A percentile compares a stretch with the other conserved stretches of the same genome.
phyloP scores from a whole-genome alignment of 2,888 invertebrate genomes.

The Drosophila anomelani region DNA sequence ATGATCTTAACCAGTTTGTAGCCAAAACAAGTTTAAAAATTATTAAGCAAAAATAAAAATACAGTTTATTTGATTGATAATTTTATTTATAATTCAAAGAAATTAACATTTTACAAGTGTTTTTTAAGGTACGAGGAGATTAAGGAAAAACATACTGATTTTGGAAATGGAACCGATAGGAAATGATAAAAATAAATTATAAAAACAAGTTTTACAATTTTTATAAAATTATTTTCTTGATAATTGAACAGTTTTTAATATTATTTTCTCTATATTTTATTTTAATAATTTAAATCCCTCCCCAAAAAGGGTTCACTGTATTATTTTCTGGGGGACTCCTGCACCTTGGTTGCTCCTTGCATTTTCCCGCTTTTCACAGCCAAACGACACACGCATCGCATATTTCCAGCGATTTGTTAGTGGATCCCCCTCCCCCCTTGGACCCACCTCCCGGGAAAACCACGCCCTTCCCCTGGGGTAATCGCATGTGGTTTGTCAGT shows the following conservation, averaged over 20 bases:
- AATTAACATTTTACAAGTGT: not conserved
- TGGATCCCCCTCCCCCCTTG: not conserved
- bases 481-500: constrained; percentile 76
- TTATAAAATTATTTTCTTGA: too few relatives aligned
- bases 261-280: too few relatives aligned
- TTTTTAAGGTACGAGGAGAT: not conserved
- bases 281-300: not conserved
- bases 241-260: too few relatives aligned
- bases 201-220: too few relatives aligned
- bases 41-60: too few relatives aligned
- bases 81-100: too few relatives aligned
- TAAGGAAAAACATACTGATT: too few relatives aligned
- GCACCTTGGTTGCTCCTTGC: constrained; percentile 61
- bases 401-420: constrained; percentile 73
- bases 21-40: not conserved
- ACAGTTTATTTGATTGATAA: too few relatives aligned
- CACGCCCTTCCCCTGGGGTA: constrained; percentile 25
- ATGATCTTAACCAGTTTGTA: not conserved
- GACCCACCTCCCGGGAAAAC: constrained; percentile 8
- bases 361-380: constrained; percentile 37
- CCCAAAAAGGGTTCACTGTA: constrained; percentile 1
- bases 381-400: constrained; percentile 70
- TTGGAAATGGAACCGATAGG: too few relatives aligned
- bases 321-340: not conserved
- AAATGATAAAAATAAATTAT: too few relatives aligned